Evolutionary conservation across 2,797 vertebrate genomes (phyloP), one percentile per base, ranked within the genome.

Genomic region (Sebastes trivittatus): DNA sequence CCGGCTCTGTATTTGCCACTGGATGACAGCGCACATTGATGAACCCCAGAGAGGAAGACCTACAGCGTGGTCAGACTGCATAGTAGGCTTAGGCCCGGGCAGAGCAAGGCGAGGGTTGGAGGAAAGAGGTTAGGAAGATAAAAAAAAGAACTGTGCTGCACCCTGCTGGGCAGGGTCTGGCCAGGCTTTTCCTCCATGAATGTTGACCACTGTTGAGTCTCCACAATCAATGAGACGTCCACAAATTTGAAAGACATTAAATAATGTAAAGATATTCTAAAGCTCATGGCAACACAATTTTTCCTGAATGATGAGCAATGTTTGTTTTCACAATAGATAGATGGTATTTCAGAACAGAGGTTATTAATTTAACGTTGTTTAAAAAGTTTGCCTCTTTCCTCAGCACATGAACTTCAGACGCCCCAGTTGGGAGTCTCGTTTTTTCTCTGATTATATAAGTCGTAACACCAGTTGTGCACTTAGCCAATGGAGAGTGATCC

Each of bases 131-230:
- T 55, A 67, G 34, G 59, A 30, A 69, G 71, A 63, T 70, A 58
- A 38, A 67, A 70, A 80, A 80, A 82, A 83, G 85, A 89, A 63
- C 83, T 84, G 86, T 88, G 81, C 87, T 92, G 89, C 91, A 87
- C 88, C 88, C 89, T 90, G 87, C 88, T 92, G 92, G 88, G 87
- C 75, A 88, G 60, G 78, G 56, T 71, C 78, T 62, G 58, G 54
- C 32, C 81, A 54, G 32, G 61, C 38, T 52, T 55, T 52, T 61
- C 42, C 59, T 69, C 52, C 56, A 59, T 73, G 30, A 76, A 82
- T 22, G 27, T 29, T 72, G 82, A 75, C 75, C 54, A 58, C 25
- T 25, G 14, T 62, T 46, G 11, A 64, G 64, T 72, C 46, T 76
- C 25, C 61, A 66, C 60, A 56, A 36, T 32, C 58, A 56, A 52